These are phyloP conservation scores for Desmodus rotundus DNA, from an alignment of 2,113 vertebrate species.

Conservation along the genomic window DNA sequence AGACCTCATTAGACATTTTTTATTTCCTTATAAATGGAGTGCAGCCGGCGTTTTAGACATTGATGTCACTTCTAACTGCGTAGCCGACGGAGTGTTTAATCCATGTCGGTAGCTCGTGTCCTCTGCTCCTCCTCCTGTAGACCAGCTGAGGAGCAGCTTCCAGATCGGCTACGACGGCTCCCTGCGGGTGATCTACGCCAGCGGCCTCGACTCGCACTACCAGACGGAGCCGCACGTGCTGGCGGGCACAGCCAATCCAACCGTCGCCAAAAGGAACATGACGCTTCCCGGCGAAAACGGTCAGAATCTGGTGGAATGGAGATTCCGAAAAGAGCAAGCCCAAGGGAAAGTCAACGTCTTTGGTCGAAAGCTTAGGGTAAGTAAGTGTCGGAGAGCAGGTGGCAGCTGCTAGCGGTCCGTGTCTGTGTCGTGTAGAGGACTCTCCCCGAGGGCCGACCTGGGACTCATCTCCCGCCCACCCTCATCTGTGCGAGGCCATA, in stretches of 20 bases:
- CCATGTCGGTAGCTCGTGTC: too few species aligned
- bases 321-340: constrained; percentile 96
- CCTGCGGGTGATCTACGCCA: constrained; percentile 93
- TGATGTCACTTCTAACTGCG: neutral
- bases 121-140: constrained; percentile 76
- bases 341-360: constrained; percentile 97
- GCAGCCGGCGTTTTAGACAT: neutral
- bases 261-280: constrained; percentile 95
- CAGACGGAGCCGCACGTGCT: constrained; percentile 96
- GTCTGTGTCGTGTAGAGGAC: fast-evolving
- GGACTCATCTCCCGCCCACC: fast-evolving
- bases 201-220: constrained; percentile 95
- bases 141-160: constrained; percentile 95
- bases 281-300: constrained; percentile 94
- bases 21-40: neutral
- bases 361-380: constrained; percentile 95
- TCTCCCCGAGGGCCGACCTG: fast-evolving
- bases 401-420: fast-evolving
- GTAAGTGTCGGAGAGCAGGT: neutral
- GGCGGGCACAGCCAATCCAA: constrained; percentile 95
- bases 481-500: fast-evolving
- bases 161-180: constrained; percentile 96
- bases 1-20: neutral
- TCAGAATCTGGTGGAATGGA: constrained; percentile 97
- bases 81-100: neutral